Conservation (phyloP, 2,888 invertebrate species). For the Ligdia adustata region DNA sequence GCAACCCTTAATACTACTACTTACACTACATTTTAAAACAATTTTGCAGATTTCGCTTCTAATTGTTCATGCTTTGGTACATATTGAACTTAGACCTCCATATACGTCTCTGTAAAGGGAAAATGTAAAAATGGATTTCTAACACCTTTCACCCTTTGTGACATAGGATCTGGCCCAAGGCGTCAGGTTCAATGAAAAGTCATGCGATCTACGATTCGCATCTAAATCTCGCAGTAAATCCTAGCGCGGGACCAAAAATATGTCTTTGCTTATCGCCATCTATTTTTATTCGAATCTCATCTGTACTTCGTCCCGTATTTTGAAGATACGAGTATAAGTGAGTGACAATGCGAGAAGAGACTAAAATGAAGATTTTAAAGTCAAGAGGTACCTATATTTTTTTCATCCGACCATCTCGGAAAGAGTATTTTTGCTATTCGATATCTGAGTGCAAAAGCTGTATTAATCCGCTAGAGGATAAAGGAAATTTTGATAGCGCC, state of each 20-base stretch:
- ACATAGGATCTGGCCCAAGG: conserved; percentile 24
- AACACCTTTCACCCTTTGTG: conserved; percentile 26
- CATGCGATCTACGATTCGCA: conserved; percentile 33
- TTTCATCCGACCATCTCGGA: no score
- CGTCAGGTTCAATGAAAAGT: conserved; percentile 33
- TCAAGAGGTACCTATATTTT: no score
- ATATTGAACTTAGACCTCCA: conserved; percentile 6
- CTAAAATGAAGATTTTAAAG: no score
- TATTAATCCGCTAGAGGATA: no score
- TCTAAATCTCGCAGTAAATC: conserved; percentile 39
- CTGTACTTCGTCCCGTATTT: no score
- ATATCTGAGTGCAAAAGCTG: no score
- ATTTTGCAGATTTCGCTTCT: no score
- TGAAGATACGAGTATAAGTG: not conserved
- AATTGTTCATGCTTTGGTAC: not conserved
- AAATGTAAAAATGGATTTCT: conserved; percentile 7
- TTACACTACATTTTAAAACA: no score
- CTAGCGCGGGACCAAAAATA: conserved; percentile 32
- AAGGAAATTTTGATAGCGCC: no score
- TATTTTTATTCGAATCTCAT: conserved; percentile 28
- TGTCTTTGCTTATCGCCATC: conserved; percentile 32
- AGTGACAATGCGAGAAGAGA: not conserved
- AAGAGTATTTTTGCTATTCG: no score
- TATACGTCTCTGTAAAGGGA: not conserved
- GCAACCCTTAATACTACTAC: no score